Evolutionary conservation across 2,797 vertebrate genomes (phyloP), one percentile per base, ranked within the genome.

Genomic region (Staurois parvus): DNA sequence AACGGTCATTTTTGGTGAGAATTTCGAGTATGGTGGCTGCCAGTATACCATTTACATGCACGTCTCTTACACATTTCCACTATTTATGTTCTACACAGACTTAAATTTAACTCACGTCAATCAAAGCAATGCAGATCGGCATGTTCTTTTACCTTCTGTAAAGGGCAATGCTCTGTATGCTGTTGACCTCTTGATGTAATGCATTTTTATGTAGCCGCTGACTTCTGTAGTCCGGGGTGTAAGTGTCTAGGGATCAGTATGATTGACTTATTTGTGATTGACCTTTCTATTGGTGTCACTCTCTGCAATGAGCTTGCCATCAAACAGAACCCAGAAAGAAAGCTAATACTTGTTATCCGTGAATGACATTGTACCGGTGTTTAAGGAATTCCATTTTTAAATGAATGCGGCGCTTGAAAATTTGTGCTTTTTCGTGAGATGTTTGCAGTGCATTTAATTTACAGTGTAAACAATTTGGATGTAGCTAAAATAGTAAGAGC

Each of bases 251-350:
- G 81, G 85, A 84, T 87, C 76, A 79, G 32, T 74, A 70, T 83
- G 81, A 74, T 67, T 83, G 85, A 87, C 81, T 87, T 87, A 87
- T 87, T 87, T 67, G 76, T 87, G 85, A 87, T 79, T 87, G 85
- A 87, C 85, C 85, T 87, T 87, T 87, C 79, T 72, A 69, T 68
- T 79, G 81, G 70, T 87, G 85, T 83, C 81, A 74, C 64, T 84
- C 77, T 74, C 62, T 75, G 69, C 81, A 72, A 75, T 84, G 84
- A 76, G 73, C 48, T 59, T 62, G 48, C 48, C 73, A 82, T 76
- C 40, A 79, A 45, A 68, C 52, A 64, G 32, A 83, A 67, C 48
- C 42, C 64, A 56, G 26, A 26, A 70, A 2, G 67, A 29, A 68
- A 45, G 42, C 42, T 74, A 75, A 73, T 68, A 48, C 59, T 78